These are phyloP conservation scores for Clarias gariepinus DNA, from an alignment of 2,113 vertebrate species.

Conservation along the genomic window DNA sequence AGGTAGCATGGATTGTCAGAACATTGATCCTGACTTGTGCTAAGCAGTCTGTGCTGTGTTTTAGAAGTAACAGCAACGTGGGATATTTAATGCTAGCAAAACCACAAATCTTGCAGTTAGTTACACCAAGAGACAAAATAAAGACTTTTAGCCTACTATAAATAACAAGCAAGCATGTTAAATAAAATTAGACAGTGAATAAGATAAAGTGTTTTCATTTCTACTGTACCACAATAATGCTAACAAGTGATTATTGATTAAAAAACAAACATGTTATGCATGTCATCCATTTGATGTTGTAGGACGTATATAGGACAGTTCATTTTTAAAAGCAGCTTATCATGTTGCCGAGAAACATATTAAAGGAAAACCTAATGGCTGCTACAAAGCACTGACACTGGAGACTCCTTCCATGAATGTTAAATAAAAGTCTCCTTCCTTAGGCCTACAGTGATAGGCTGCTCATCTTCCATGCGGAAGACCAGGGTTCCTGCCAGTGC, in stretches of 20 bases:
- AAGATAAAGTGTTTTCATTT: not conserved
- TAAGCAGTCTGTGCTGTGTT: not conserved
- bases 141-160: too few species aligned
- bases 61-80: not conserved
- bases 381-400: not conserved
- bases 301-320: not conserved
- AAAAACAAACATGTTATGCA: not conserved
- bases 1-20: too few species aligned
- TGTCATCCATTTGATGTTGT: not conserved
- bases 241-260: not conserved
- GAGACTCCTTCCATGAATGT: not conserved
- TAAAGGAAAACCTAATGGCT: too few species aligned
- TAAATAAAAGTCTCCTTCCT: not conserved
- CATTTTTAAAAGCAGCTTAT: not conserved
- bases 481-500: too few species aligned
- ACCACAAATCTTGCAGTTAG: not conserved
- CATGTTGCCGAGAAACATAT: not conserved
- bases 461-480: too few species aligned
- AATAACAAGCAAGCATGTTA: not conserved
- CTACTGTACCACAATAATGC: not conserved
- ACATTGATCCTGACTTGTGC: not conserved
- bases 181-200: not conserved
- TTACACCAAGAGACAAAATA: not conserved
- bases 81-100: not conserved
- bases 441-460: too few species aligned